These are phyloP conservation scores for Patella caerulea DNA, from an alignment of 2,888 invertebrate species.

Conservation along the genomic window DNA sequence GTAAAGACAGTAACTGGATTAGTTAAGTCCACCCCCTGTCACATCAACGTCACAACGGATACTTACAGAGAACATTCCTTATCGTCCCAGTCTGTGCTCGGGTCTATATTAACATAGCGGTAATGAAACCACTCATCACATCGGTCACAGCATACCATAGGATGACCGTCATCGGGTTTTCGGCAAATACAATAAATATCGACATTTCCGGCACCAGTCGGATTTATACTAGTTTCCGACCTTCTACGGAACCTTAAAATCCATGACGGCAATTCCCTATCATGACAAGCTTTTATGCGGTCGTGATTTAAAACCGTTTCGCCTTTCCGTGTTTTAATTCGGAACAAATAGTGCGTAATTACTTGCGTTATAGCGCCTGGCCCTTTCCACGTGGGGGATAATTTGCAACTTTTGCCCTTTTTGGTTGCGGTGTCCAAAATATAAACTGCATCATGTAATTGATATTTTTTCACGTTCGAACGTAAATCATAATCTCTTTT, in stretches of 20 bases:
- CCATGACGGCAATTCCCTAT: conserved; percentile 25
- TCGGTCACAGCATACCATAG: too few species aligned
- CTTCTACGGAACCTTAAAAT: not conserved
- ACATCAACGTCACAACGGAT: too few species aligned
- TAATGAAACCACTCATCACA: too few species aligned
- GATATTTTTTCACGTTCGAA: not conserved
- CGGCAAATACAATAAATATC: too few species aligned
- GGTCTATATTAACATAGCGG: too few species aligned
- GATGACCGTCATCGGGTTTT: too few species aligned
- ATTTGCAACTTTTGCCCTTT: conserved; percentile 23
- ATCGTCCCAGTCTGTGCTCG: too few species aligned
- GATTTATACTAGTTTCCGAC: too few species aligned
- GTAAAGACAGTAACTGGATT: too few species aligned
- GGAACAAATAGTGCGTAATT: conserved; percentile 24
- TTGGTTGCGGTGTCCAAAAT: conserved; percentile 12
- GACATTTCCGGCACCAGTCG: too few species aligned
- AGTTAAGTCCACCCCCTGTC: too few species aligned
- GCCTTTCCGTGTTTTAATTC: conserved; percentile 14
- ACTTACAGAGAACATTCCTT: too few species aligned
- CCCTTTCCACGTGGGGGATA: conserved; percentile 30
- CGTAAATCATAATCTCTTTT: conserved; percentile 12
- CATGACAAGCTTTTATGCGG: conserved; percentile 21
- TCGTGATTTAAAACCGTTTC: conserved; percentile 27
- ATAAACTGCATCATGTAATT: not conserved
- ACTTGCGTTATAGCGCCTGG: conserved; percentile 27